A percentile compares a stretch with the other conserved stretches of the same genome.
Evolutionary conservation across 2,888 invertebrate genomes (phyloP).

Genomic region (Drosophila meridiana): DNA sequence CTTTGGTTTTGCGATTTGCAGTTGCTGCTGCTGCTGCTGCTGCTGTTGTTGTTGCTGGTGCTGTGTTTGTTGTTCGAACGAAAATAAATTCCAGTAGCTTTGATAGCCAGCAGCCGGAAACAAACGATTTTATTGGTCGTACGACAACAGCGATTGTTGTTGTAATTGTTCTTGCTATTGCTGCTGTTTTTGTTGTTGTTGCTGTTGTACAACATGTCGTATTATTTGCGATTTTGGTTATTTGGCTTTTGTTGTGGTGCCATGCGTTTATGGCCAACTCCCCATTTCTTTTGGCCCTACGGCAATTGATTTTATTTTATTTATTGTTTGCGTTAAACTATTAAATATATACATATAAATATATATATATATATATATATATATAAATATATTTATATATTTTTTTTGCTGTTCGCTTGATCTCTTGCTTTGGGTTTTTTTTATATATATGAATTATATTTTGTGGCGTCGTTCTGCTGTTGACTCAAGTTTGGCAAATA

Average conservation of each 20-base stretch:
- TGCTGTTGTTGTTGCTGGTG: constrained; percentile 62
- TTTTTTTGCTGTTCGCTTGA: constrained; percentile 9
- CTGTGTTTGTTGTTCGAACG: constrained; percentile 66
- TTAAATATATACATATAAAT: constrained; percentile 72
- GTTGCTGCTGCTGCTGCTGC: constrained; percentile 59
- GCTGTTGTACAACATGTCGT: constrained; percentile 73
- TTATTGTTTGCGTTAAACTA: constrained; percentile 82
- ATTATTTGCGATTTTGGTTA: constrained; percentile 77
- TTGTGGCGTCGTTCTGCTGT: constrained; percentile 78
- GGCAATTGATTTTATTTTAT: constrained; percentile 81
- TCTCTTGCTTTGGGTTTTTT: constrained; percentile 15
- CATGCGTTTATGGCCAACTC: constrained; percentile 45
- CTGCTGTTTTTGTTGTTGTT: constrained; percentile 55
- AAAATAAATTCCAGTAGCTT: constrained; percentile 77
- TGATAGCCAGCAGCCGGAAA: constrained; percentile 70
- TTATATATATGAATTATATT: constrained; percentile 61
- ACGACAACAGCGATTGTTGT: constrained; percentile 62
- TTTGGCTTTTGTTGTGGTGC: constrained; percentile 69
- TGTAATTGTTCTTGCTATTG: constrained; percentile 57
- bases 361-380: constrained; percentile 60
- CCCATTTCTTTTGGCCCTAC: constrained; percentile 43
- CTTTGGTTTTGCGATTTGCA: constrained; percentile 80
- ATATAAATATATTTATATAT: constrained; percentile 41
- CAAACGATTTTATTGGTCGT: constrained; percentile 78
- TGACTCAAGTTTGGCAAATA: constrained; percentile 80